phyloP scores from a whole-genome alignment of 2,113 vertebrate species.

The Xyrauchen texanus region DNA sequence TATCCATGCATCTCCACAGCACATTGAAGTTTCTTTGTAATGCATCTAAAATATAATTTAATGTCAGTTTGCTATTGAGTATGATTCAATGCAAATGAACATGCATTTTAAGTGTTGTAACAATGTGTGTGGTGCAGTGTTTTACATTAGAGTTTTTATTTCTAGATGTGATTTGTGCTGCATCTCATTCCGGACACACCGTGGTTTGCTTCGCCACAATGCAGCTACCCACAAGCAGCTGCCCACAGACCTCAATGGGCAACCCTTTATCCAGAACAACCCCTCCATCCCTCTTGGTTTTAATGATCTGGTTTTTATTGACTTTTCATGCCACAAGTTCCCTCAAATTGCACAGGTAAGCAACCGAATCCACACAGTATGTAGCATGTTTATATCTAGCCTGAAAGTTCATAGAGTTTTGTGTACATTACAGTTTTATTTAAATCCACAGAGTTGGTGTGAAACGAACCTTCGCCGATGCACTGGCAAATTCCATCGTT shows the following conservation, averaged over 20 bases:
- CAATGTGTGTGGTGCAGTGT: not conserved
- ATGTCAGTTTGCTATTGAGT: not conserved
- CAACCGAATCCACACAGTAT: not conserved
- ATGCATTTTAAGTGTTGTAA: not conserved
- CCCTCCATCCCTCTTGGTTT: slow-evolving; percentile 94
- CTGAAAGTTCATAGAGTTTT: not conserved
- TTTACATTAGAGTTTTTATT: slow-evolving; percentile 12
- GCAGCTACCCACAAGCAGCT: slow-evolving; percentile 91
- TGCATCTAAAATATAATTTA: not conserved
- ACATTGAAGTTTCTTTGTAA: not conserved
- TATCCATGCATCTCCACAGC: not conserved
- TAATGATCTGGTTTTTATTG: slow-evolving; percentile 94
- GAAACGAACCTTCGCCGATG: slow-evolving; percentile 93
- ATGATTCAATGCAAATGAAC: not conserved
- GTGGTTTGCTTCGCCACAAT: slow-evolving; percentile 90
- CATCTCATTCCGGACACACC: slow-evolving; percentile 90
- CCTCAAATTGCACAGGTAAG: slow-evolving; percentile 93
- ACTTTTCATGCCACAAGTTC: slow-evolving; percentile 97
- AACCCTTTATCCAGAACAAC: slow-evolving; percentile 97
- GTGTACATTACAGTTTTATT: not conserved
- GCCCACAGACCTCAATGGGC: slow-evolving; percentile 87
- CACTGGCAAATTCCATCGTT: slow-evolving; percentile 91
- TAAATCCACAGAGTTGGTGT: slow-evolving; percentile 86
- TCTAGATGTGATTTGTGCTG: slow-evolving; percentile 93
- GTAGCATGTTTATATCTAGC: no score